Percentiles rank a stretch among this genome's conserved stretches.
Conservation (phyloP, 2,888 invertebrate genomes). For the Tetranychus piercei region DNA sequence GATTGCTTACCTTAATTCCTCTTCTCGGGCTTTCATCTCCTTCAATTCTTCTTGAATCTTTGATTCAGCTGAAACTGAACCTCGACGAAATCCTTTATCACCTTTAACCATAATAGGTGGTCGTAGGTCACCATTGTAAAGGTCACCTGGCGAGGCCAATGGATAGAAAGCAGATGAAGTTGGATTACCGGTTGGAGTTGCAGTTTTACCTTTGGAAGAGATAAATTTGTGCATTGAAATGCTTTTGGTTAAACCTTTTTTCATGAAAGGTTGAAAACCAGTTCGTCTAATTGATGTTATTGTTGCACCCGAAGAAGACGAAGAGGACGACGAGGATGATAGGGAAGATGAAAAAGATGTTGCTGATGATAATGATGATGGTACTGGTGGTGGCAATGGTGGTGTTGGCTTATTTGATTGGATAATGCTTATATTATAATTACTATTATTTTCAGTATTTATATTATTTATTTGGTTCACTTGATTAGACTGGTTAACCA, state of each 20-base stretch:
- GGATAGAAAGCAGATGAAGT: not conserved
- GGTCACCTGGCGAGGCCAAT: not conserved
- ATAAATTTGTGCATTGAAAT: conserved; percentile 57
- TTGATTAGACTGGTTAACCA: too few relatives aligned
- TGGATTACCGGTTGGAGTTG: conserved; percentile 31
- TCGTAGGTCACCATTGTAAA: not conserved
- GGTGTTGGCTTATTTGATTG: not conserved
- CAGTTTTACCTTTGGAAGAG: conserved; percentile 50
- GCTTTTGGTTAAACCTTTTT: conserved; percentile 11
- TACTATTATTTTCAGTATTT: not conserved
- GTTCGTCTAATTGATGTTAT: not conserved
- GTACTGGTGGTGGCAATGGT: not conserved
- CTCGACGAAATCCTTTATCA: conserved; percentile 13
- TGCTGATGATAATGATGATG: not conserved
- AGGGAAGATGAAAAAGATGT: not conserved
- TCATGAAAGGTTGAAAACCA: conserved; percentile 4
- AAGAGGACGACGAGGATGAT: conserved; percentile 19
- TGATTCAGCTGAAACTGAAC: conserved; percentile 55
- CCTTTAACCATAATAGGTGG: conserved; percentile 15
- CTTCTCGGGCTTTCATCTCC: conserved; percentile 63
- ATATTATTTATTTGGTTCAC: not conserved
- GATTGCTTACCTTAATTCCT: conserved; percentile 46
- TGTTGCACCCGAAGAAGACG: conserved; percentile 18
- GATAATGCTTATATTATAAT: not conserved
- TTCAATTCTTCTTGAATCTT: conserved; percentile 68